These are phyloP conservation scores for Coptodon rendalli DNA, from an alignment of 2,113 vertebrate species.

Conservation along the genomic window DNA sequence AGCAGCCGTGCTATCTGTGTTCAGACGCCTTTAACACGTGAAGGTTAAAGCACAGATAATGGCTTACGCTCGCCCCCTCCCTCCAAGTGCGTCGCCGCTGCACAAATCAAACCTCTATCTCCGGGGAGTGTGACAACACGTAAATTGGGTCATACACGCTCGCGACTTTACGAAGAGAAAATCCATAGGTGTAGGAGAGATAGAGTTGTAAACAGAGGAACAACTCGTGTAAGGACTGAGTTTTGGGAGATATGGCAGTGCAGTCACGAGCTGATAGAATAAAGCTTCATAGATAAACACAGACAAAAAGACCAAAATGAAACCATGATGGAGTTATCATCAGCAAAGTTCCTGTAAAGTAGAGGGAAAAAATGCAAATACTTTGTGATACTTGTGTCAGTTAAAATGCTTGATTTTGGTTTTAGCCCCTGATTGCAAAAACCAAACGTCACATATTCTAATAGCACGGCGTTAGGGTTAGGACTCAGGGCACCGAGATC, in stretches of 20 bases:
- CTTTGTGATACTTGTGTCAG: neutral
- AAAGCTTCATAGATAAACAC: neutral
- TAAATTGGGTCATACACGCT: conserved; percentile 53
- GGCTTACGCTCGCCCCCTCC: conserved; percentile 21
- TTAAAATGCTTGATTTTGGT: neutral
- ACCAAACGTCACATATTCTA: neutral
- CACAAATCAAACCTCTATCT: conserved; percentile 65
- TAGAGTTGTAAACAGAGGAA: neutral
- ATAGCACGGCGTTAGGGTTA: neutral
- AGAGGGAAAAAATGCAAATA: neutral
- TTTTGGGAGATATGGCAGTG: neutral
- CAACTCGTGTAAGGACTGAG: neutral
- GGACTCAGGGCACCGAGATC: fast-evolving
- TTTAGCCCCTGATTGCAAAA: neutral
- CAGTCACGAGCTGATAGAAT: neutral
- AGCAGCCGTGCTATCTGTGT: conserved; percentile 34
- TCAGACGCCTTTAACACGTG: conserved; percentile 51
- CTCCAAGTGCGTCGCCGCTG: neutral
- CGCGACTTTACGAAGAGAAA: neutral
- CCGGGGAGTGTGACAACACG: conserved; percentile 27
- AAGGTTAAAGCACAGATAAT: conserved; percentile 68
- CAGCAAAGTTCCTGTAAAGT: neutral
- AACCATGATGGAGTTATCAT: neutral
- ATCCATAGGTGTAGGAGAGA: neutral
- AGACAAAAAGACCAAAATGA: neutral